Evolutionary conservation across 2,888 invertebrate species (phyloP), one percentile per base, ranked within the genome.

Genomic region (Scaeva pyrastri): DNA sequence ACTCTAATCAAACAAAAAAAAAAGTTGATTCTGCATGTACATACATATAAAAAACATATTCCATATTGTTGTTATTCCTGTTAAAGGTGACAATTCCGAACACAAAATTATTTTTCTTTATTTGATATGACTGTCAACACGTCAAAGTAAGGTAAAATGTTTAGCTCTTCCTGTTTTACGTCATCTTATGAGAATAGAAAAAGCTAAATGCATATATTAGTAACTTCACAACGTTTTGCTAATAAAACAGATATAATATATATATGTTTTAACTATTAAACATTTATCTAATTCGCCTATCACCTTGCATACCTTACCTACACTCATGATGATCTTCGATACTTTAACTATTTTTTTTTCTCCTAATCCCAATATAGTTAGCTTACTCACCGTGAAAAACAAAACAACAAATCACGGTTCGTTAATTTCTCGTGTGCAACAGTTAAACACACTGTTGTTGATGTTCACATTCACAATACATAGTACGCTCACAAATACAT

Each of bases 371-470:
- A 52, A 21, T 39, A 23, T n/a, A 31, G 23, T 3, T 41, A 31
- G 12, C 56, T 58, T 55, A 79, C 56, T 43, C 21, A 64, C 64
- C 52, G 52, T 77, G 36, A 52, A 72, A 71, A 74, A n/a, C 23
- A 73, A 80, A 68, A 70, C 55, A 62, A 58, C 64, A 66, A 50
- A 76, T 85, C 79, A 79, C 52, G 79, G 72, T 62, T 80, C 75
- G 75, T 75, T 85, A 80, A 80, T 85, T 83, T 74, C 14, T 73
- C 64, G 58, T 73, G 50, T 72, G 75, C 79, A 79, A 50, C 71
- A 31, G 48, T 66, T 48, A 48, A 48, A 55, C 52, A 26, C 52
- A 31, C n/a, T n/a, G n/a, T n/a, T n/a, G n/a, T n/a, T n/a, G n/a
- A n/a, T n/a, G n/a, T n/a, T n/a, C n/a, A n/a, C n/a, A n/a, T n/a